Conservation (phyloP, 2,888 invertebrate species). For the Patella pellucida region DNA sequence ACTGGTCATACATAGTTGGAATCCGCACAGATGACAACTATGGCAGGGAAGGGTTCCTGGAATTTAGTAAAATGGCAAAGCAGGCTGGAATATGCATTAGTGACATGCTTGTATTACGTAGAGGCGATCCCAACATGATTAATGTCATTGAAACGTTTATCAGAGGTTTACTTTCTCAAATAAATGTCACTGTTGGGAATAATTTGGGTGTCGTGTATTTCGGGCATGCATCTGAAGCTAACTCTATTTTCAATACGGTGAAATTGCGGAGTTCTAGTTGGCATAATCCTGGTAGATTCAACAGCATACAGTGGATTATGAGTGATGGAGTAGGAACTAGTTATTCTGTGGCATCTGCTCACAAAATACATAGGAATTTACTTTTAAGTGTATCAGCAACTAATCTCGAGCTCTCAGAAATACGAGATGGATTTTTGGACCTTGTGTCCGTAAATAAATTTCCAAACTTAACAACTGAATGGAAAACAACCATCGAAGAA, state of each 20-base stretch:
- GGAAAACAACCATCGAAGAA: neutral
- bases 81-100: slow-evolving; percentile 13
- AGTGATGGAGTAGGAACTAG: slow-evolving; percentile 28
- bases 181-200: slow-evolving; percentile 2
- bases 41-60: slow-evolving; percentile 29
- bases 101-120: neutral
- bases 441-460: slow-evolving; percentile 7
- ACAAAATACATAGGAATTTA: neutral
- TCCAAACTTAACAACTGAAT: slow-evolving; percentile 6
- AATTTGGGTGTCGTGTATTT: slow-evolving; percentile 22
- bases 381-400: slow-evolving; percentile 20
- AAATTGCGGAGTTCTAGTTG: slow-evolving; percentile 7
- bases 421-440: slow-evolving; percentile 22
- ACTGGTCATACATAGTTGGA: slow-evolving; percentile 45
- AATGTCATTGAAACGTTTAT: neutral
- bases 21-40: slow-evolving; percentile 40
- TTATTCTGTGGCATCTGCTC: neutral
- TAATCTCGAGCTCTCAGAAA: slow-evolving; percentile 11
- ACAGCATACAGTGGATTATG: slow-evolving; percentile 28
- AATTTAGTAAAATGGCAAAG: slow-evolving; percentile 20
- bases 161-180: neutral
- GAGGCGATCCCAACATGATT: neutral
- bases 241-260: slow-evolving; percentile 12
- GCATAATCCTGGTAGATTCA: slow-evolving; percentile 15
- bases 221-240: slow-evolving; percentile 15